These are phyloP conservation scores for Metopolophium dirhodum DNA, from an alignment of 1,140 invertebrate genomes.

Conservation along the genomic window DNA sequence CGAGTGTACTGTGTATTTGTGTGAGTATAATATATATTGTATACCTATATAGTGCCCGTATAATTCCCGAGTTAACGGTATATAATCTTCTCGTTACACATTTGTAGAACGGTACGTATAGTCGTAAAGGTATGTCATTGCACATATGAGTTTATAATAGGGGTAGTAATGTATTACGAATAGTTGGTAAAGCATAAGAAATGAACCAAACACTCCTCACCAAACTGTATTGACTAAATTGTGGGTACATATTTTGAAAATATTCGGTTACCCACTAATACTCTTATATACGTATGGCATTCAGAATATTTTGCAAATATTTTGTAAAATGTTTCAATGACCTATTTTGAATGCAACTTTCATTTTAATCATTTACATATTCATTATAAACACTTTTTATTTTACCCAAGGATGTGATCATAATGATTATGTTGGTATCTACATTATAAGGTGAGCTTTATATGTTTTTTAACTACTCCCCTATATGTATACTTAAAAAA, in stretches of 20 bases:
- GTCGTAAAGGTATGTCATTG: not conserved
- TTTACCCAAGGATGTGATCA: not conserved
- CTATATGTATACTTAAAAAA: too few species aligned
- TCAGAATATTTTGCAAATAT: not conserved
- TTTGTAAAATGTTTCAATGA: not conserved
- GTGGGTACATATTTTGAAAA: not conserved
- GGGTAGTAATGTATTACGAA: not conserved
- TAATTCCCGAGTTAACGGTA: not conserved
- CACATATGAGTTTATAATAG: not conserved
- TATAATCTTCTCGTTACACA: constrained; percentile 4
- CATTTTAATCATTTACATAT: not conserved
- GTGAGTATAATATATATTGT: not conserved
- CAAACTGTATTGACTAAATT: not conserved
- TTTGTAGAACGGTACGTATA: not conserved
- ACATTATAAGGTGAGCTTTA: too few species aligned
- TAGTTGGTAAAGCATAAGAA: not conserved
- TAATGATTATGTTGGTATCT: not conserved
- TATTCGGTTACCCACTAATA: not conserved
- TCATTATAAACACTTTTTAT: not conserved
- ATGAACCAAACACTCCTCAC: not conserved
- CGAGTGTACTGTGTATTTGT: not conserved
- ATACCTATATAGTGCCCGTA: not conserved
- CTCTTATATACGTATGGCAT: not conserved
- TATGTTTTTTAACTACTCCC: too few species aligned
- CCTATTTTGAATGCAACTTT: not conserved